Evolutionary conservation across 2,888 invertebrate species (phyloP), one percentile per base, ranked within the genome.

Genomic region (Drosophila mimica): DNA sequence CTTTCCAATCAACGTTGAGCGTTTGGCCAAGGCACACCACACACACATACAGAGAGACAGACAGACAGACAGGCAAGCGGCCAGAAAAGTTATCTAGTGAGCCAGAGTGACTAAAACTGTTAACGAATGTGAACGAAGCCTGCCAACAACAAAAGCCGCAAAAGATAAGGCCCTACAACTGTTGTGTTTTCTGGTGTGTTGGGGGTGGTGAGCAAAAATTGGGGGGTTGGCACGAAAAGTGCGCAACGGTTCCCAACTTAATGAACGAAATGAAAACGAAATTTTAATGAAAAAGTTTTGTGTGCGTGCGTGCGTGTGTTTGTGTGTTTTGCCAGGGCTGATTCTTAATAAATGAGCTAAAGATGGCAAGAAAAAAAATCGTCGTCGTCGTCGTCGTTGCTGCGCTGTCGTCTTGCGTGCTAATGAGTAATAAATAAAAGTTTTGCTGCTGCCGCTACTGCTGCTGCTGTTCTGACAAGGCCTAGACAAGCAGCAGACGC

Each of bases 361-460:
- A 75, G 81, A 81, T 83, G 74, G 73, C 71, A 74, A 56, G 36
- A n/a, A 54, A 56, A 54, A 83, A 87, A 84, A 76, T 80, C 76
- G 68, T 58, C 84, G 70, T 57, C 70, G 54, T 34, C 49, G 46
- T 15, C 17, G 46, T 15, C 46, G 65, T 15, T 25, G 65, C 51
- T 62, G 76, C 65, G 72, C 49, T 52, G 63, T 31, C 64, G 73
- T 63, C 73, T 88, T 83, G 88, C 85, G 85, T 85, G 85, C 88
- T 85, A 85, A 85, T 85, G 85, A 85, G 85, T 85, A 88, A 85
- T 88, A 85, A 85, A 88, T 85, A 88, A 85, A 85, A 83, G 68
- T 68, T 58, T 60, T 63, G 63, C 62, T 71, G 74, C 64, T 60
- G 51, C 40, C 48, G 62, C 70, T 54, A 38, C 1, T 48, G 28